phyloP scores from a whole-genome alignment of 2,797 vertebrate genomes.

The Gymnodraco acuticeps region DNA sequence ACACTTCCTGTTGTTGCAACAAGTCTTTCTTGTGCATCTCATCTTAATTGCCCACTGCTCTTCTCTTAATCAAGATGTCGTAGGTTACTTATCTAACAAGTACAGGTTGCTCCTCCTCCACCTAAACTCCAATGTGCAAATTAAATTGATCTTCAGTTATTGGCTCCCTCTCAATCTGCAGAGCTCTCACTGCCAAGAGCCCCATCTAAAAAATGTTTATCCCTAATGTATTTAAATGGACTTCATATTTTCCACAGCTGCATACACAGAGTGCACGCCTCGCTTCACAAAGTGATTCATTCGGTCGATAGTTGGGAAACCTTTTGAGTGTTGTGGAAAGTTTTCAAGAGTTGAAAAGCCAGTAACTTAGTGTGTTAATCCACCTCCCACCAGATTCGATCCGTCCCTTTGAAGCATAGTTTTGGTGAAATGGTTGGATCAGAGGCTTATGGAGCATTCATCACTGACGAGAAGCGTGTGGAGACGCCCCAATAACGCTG shows the following conservation, averaged over 20 bases:
- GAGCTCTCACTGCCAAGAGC: slow-evolving; percentile 47
- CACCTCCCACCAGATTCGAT: slow-evolving; percentile 31
- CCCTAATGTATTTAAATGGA: slow-evolving; percentile 58
- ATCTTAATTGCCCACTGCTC: slow-evolving; percentile 27
- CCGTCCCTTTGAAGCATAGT: slow-evolving; percentile 1
- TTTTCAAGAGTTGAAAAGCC: slow-evolving; percentile 39
- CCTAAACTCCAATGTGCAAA: slow-evolving; percentile 43
- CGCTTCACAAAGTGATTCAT: slow-evolving; percentile 51
- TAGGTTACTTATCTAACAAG: slow-evolving; percentile 63
- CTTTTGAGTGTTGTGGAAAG: slow-evolving; percentile 6
- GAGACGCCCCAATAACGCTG: slow-evolving; percentile 13
- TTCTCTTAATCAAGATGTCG: slow-evolving; percentile 39
- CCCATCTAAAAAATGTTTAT: slow-evolving; percentile 38
- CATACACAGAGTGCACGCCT: slow-evolving; percentile 40
- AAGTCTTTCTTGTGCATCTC: slow-evolving; percentile 8
- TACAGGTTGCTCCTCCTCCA: slow-evolving; percentile 33
- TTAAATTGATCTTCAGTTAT: slow-evolving; percentile 41
- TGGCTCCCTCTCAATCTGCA: slow-evolving; percentile 48
- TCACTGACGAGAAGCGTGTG: neutral
- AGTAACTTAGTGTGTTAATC: slow-evolving; percentile 31
- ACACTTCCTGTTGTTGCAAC: slow-evolving; percentile 15
- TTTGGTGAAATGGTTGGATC: slow-evolving; percentile 24
- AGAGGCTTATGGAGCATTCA: slow-evolving; percentile 16
- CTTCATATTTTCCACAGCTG: slow-evolving; percentile 63
- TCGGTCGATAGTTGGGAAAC: slow-evolving; percentile 42